phyloP scores from a whole-genome alignment of 2,888 invertebrate species.

The Pemphredon lugubris region DNA sequence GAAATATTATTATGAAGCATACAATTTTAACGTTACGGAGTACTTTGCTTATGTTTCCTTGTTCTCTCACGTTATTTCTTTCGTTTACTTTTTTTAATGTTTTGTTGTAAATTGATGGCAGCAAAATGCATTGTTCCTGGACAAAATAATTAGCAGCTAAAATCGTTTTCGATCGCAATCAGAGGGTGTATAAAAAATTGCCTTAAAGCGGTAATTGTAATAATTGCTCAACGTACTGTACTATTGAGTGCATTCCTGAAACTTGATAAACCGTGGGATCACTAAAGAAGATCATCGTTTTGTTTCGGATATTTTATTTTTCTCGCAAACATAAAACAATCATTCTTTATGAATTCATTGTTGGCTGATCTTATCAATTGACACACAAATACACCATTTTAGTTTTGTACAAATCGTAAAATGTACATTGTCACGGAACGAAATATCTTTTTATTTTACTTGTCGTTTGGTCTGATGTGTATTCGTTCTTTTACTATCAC shows the following conservation, averaged over 20 bases:
- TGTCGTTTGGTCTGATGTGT: too few species aligned
- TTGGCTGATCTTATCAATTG: too few species aligned
- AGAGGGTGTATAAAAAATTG: slow-evolving; percentile 41
- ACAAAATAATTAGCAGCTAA: slow-evolving; percentile 11
- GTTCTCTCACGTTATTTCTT: slow-evolving; percentile 16
- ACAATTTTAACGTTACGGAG: slow-evolving; percentile 4
- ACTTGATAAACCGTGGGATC: slow-evolving; percentile 29
- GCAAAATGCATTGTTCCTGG: background rate
- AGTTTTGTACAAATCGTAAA: slow-evolving; percentile 10
- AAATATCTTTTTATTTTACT: slow-evolving; percentile 2
- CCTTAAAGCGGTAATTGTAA: slow-evolving; percentile 61
- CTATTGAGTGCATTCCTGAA: slow-evolving; percentile 57
- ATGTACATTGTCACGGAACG: slow-evolving; percentile 1
- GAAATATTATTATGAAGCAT: slow-evolving; percentile 6
- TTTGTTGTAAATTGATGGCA: slow-evolving; percentile 1
- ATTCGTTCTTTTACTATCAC: too few species aligned
- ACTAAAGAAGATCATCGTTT: slow-evolving; percentile 17
- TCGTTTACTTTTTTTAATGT: slow-evolving; percentile 15
- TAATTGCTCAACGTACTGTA: slow-evolving; percentile 64
- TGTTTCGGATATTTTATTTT: slow-evolving; percentile 10
- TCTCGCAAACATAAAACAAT: slow-evolving; percentile 11
- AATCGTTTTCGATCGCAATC: slow-evolving; percentile 34
- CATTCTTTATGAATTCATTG: background rate
- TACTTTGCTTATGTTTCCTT: slow-evolving; percentile 12
- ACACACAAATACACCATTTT: slow-evolving; percentile 1